Evolutionary conservation across 2,113 vertebrate species (phyloP), one percentile per base, ranked within the genome.

Genomic region (Addax nasomaculatus): DNA sequence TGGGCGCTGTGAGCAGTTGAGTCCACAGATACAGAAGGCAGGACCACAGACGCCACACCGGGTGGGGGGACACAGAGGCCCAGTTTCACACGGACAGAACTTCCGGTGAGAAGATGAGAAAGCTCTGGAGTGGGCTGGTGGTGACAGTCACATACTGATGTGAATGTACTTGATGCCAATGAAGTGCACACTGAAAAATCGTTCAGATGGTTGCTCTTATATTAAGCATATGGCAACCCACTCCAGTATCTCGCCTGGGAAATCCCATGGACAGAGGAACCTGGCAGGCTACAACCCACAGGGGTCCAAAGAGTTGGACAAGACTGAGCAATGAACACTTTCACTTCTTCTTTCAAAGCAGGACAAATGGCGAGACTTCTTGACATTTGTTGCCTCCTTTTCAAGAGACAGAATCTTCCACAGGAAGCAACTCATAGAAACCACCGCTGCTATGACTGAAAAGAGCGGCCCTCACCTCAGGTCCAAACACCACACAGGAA

Each of bases 1-100:
- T 7, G 13, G 29, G 8, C 3, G 4, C 30, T 1, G 21, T 27
- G 19, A 47, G 12, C 0, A 27, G 58, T 6, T 4, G 4, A 1
- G 51, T 53, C 29, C 73, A 23, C 5, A 58, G 79, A 76, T 2
- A 36, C 16, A 13, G 70, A 25, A 64, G 76, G 57, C 15, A 49
- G 23, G 29, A 9, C 3, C 2, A 9, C 7, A 15, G 58, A 1
- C 3, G 49, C 30, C 85, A 39, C 83, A 49, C 0, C 1, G 8
- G 7, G 36, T 2, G 1, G 15, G 2, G 47, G 7, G 43, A 23
- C 14, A 58, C 29, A 7, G 10, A 27, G 19, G 1, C 8, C 57
- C 57, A 58, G 57, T 7, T 30, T 30, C n/a, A 30, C 14, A 36
- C 2, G 4, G 10, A 16, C 51, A 15, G n/a, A 21, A 57, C 29